Base-by-base conservation (phyloP, 2,797 vertebrate species). In the Chiroxiphia lanceolata region DNA sequence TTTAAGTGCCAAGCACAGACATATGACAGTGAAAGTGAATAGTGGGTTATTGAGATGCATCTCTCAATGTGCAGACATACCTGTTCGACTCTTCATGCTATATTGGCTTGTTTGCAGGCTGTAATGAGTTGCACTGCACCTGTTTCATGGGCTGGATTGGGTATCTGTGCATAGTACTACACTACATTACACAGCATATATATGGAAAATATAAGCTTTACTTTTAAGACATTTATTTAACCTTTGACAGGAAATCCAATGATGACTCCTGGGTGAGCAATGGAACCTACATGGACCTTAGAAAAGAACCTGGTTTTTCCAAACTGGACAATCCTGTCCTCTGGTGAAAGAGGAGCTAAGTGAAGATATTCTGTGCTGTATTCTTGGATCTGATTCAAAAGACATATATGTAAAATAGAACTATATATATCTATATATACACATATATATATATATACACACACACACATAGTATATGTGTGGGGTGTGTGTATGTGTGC, bases 201-300 rank as follows among this genome's bases (percentile, higher is more conserved):
- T 57, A 57, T 64, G 48, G 42, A 26, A 44, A 80, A 19, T 23
- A 65, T 0, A 80, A 78, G 47, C 53, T 72, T 76, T 29, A 48
- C 31, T 20, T 94, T 63, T 33, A 54, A 83, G 42, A 65, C 29
- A 27, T 76, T 76, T 89, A 13, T 96, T 97, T 92, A 34, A 27
- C 94, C 68, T 95, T 96, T 91, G 63, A 81, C 97, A 99, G 99
- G 97, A 99, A 98, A 97, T 98, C 98, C 61, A 97, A 50, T 2
- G 98, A 99, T 50, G 99, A 99, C 44, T 98, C 98, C 26, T 99
- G 99, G 99, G 98, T 99, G 95, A 99, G 98, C 98, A 99, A 99
- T 72, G 98, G 98, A 96, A 99, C 98, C 6, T 99, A 99, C 97
- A 98, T 99, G 98, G 98, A 99, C 80, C 98, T 99, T 94, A 98